Conservation (phyloP, 2,113 vertebrate species). For the Pangasianodon gigas region DNA sequence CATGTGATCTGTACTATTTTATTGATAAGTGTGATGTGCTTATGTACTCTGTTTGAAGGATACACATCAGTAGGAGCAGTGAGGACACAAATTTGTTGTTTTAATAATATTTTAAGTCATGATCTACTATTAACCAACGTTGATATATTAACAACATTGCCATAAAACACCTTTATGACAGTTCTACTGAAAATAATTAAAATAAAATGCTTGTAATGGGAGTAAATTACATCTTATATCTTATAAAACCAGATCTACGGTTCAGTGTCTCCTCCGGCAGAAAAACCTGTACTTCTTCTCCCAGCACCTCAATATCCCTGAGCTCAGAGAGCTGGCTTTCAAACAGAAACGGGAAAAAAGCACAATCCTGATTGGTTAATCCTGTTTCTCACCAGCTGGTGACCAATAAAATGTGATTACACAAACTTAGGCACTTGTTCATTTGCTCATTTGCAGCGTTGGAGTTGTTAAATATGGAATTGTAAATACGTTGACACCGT, state of each 20-base stretch:
- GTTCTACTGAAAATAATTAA: not conserved
- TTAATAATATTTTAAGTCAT: not conserved
- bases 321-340: not conserved
- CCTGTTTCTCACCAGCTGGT: not conserved
- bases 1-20: not conserved
- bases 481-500: not conserved
- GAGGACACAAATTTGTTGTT: not conserved
- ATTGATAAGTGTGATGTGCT: not conserved
- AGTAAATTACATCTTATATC: not conserved
- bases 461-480: not conserved
- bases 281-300: not conserved
- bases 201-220: not conserved
- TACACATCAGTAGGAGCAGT: not conserved
- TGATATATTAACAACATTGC: not conserved
- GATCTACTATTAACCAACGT: not conserved
- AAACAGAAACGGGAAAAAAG: not conserved
- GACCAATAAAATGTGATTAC: not conserved
- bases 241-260: constrained; percentile 1
- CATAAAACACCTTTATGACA: not conserved
- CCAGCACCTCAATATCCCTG: not conserved
- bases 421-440: not conserved
- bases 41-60: not conserved
- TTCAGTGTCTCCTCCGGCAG: not conserved
- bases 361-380: not conserved
- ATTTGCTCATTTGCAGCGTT: not conserved